Evolutionary conservation across 2,888 invertebrate species (phyloP), one percentile per base, ranked within the genome.

Genomic region (Sesia bembeciformis): DNA sequence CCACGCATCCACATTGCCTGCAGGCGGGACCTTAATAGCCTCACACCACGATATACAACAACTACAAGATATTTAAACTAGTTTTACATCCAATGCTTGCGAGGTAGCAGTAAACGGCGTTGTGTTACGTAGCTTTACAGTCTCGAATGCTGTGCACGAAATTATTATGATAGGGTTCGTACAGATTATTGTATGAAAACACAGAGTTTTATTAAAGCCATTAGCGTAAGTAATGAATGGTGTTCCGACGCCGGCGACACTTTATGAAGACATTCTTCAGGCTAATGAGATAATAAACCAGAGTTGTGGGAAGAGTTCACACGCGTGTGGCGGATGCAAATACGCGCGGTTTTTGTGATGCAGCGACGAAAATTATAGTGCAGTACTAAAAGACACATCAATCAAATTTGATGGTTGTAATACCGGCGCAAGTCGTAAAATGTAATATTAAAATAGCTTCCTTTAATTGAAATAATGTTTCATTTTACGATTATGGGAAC

Each of bases 211-310:
- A 83, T 84, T 74, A 76, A 77, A 74, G 76, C 67, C 71, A 82
- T 84, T 82, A 81, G 71, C 63, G 69, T 69, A 71, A 66, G 74
- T 81, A 84, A 84, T 83, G 81, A 80, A 82, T 76, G 78, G 80
- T 79, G 81, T 81, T 83, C 77, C 76, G 78, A 65, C 81, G 82
- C 77, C 68, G 73, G 78, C 75, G 81, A 82, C 84, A 77, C 82
- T 72, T 78, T 79, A 84, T 84, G 78, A 84, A 86, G 85, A 82
- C 81, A 77, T 85, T 78, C 78, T 74, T 82, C 80, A 75, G 72
- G 63, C 74, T 86, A 86, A 86, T 87, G 84, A 84, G 82, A 54
- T 53, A 54, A 57, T 59, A 57, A 59, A 59, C 46, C 52, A 53
- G 57, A 38, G 53, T 58, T 56, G 54, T 58, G 58, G 56, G 58